phyloP scores from a whole-genome alignment of 2,797 vertebrate genomes.

The Schizopygopsis malacanthus region DNA sequence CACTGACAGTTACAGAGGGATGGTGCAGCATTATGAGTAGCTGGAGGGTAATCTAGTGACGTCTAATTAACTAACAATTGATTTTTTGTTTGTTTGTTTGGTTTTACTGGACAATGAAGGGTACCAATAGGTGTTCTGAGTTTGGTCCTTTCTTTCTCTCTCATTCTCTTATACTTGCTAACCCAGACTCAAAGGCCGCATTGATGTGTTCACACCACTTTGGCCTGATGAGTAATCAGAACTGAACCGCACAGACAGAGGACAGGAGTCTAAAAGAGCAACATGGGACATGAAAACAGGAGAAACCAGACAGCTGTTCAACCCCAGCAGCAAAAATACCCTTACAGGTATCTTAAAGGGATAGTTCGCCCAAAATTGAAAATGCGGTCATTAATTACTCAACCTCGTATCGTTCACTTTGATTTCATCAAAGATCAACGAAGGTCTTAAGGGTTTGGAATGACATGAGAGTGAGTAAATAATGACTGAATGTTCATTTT shows the following conservation, averaged over 20 bases:
- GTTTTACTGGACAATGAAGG: background rate
- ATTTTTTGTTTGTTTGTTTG: background rate
- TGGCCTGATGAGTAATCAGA: constrained; percentile 61
- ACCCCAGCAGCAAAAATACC: background rate
- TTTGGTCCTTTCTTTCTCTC: background rate
- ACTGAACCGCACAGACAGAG: constrained; percentile 8
- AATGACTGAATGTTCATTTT: no score
- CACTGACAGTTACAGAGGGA: background rate
- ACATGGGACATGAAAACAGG: background rate
- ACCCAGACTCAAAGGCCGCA: constrained; percentile 50
- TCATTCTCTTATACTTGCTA: constrained; percentile 31
- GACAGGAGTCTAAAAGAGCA: constrained; percentile 19
- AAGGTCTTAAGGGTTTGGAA: no score
- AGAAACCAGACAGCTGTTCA: constrained; percentile 21
- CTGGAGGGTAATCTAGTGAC: background rate
- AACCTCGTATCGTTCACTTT: no score
- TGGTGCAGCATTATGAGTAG: background rate
- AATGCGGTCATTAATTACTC: no score
- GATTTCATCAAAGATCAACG: no score
- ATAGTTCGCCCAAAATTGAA: no score
- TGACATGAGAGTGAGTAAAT: no score
- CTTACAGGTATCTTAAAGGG: background rate
- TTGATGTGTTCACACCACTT: constrained; percentile 32
- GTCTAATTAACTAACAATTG: background rate
- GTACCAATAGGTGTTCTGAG: background rate